Base-by-base conservation (phyloP, 2,888 invertebrate species). In the Drosophila nr. medialis region DNA sequence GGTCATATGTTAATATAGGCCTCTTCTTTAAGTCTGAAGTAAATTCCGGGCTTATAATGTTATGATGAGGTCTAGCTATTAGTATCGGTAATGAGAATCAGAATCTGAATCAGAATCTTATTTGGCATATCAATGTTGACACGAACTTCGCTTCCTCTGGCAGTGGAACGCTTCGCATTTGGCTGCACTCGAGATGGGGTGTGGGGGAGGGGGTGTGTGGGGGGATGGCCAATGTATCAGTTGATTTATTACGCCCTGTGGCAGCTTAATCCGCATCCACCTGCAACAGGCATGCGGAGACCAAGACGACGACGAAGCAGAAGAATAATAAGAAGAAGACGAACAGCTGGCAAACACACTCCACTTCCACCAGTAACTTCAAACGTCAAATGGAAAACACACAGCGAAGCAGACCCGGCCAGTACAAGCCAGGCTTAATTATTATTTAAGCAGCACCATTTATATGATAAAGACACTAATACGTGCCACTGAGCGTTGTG, bases 401-500 rank as follows among this genome's bases (percentile, higher is more conserved):
- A 53, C 11, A 27, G 21, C 18, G 45, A 50, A 18, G 55, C 45
- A 61, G 64, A 49, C 24, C 13, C 30, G 60, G 10, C 36, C 54
- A 61, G 64, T 48, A 21, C 66, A 61, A 70, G 68, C 66, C 56
- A 30, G 50, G 68, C 67, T 83, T 88, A 85, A 87, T 89, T 87
- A 90, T 90, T 88, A 88, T 89, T 89, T 87, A 89, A 87, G 89
- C 83, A 88, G 88, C 80, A 77, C 82, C 90, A 90, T 87, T 87
- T 88, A 89, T 86, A 89, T 89, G 86, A 87, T 86, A 89, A 87
- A 87, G 82, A 84, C 77, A 81, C 75, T 78, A 83, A 74, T 81
- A 86, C 84, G 74, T 86, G 76, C 89, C 86, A 81, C 81, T 80
- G 84, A 75, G 86, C 84, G 81, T 78, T 86, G 89, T 86, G 89